Conservation (phyloP, 2,888 invertebrate genomes). For the Cataglyphis livida region DNA sequence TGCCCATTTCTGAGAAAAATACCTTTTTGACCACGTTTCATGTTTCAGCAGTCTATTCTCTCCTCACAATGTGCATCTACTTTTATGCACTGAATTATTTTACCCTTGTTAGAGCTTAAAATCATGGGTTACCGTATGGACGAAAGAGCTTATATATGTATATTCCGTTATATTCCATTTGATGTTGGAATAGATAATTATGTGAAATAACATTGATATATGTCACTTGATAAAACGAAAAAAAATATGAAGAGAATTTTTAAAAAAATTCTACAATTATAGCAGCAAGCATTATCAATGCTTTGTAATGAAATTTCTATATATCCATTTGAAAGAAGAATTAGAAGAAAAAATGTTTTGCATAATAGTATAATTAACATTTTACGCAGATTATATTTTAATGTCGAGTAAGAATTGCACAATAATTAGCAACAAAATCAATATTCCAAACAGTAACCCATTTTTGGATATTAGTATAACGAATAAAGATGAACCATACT, state of each 20-base stretch:
- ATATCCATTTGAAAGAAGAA: background rate
- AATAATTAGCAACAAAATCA: conserved; percentile 37
- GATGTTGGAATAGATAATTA: background rate
- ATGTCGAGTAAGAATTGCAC: background rate
- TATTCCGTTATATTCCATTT: background rate
- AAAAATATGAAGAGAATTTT: conserved; percentile 7
- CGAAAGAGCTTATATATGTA: conserved; percentile 10
- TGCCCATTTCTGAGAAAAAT: conserved; percentile 73
- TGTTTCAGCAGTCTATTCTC: conserved; percentile 74
- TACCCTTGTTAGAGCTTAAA: conserved; percentile 72
- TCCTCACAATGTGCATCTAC: conserved; percentile 76
- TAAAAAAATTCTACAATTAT: background rate
- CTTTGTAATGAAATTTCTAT: background rate
- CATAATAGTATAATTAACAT: background rate
- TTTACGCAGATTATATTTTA: conserved; percentile 4
- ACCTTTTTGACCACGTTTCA: conserved; percentile 75
- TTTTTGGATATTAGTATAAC: conserved; percentile 65
- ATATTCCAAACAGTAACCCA: conserved; percentile 77
- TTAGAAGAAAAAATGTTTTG: conserved; percentile 6
- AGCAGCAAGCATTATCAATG: background rate
- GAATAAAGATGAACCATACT: conserved; percentile 74
- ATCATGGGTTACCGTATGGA: conserved; percentile 78
- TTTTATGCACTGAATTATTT: conserved; percentile 76
- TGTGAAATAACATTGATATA: conserved; percentile 10
- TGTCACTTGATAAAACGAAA: background rate